phyloP scores from a whole-genome alignment of 2,797 vertebrate species.

The Crenuchus spilurus region DNA sequence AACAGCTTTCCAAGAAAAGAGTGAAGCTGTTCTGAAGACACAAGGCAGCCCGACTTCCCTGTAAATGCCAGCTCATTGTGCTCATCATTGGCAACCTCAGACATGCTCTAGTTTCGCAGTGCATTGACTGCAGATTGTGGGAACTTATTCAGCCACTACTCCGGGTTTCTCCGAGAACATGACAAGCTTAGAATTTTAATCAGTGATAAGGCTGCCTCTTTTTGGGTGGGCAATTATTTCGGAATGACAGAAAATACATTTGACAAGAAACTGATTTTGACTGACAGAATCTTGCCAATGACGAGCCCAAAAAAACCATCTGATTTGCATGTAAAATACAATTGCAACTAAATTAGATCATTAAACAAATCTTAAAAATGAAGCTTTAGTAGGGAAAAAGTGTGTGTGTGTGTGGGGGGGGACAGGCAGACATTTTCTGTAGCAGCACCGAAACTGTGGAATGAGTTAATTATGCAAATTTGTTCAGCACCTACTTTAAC shows the following conservation, averaged over 20 bases:
- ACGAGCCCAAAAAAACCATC: too few relatives aligned
- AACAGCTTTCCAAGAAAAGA: not conserved
- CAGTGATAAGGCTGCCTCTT: not conserved
- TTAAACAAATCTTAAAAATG: too few relatives aligned
- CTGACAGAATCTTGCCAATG: not conserved
- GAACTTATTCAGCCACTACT: not conserved
- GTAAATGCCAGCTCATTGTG: constrained; percentile 1
- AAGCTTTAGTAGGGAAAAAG: too few relatives aligned
- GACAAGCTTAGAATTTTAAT: not conserved
- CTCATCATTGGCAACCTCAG: not conserved
- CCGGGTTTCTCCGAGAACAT: not conserved
- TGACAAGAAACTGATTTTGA: not conserved
- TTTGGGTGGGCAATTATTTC: not conserved
- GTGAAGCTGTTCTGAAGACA: not conserved
- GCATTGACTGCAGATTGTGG: not conserved
- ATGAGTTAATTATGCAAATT: too few relatives aligned
- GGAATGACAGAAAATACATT: not conserved
- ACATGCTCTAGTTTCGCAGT: not conserved
- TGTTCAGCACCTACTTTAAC: too few relatives aligned
- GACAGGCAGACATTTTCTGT: too few relatives aligned
- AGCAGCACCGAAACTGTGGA: too few relatives aligned
- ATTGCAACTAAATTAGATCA: too few relatives aligned
- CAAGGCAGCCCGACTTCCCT: not conserved
- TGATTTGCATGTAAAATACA: too few relatives aligned
- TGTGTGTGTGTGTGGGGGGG: too few relatives aligned